Base-by-base conservation (phyloP, 2,888 invertebrate species). In the Noctuana brunneofusca region DNA sequence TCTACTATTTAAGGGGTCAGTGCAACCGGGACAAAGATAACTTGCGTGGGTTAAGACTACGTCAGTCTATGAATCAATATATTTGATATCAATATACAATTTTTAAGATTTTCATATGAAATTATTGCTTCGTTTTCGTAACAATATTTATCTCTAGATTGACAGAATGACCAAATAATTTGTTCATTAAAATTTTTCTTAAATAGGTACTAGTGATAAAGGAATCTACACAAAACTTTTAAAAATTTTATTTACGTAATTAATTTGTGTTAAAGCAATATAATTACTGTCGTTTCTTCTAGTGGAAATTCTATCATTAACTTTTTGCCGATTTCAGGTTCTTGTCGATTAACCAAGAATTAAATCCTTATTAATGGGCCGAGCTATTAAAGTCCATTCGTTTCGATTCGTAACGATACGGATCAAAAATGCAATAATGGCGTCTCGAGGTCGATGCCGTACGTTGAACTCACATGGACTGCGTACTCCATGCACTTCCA, bases 361-460 rank as follows among this genome's bases (percentile, higher is more conserved):
- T 60, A 54, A 48, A 49, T 38, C 18, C 14, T 38, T n/a, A 24
- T 24, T 46, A 49, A 62, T 62, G 22, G 35, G 16, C 48, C 56
- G 30, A 63, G 41, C 35, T 46, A 52, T 57, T 57, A 63, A 52
- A 50, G 43, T 32, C 50, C 16, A 58, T 52, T 58, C 41, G 58
- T 46, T 46, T 43, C 46, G 53, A 63, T 65, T 65, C 64, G 58
- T 57, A 65, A 50, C 49, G 56, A 60, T 62, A 66, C 62, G 38
- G 58, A 65, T 64, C 65, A 62, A 60, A 59, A 60, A 64, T 64
- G 59, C 74, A 66, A 65, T 67, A 76, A 76, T 75, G 75, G 75
- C 74, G 76, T 76, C 77, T 79, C 79, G 81, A 81, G 84, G 81
- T 79, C 81, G 81, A 70, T 73, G 74, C 71, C 76, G 86, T 80